These are phyloP conservation scores for Rhinichthys klamathensis DNA, from an alignment of 2,113 vertebrate genomes.

Conservation along the genomic window DNA sequence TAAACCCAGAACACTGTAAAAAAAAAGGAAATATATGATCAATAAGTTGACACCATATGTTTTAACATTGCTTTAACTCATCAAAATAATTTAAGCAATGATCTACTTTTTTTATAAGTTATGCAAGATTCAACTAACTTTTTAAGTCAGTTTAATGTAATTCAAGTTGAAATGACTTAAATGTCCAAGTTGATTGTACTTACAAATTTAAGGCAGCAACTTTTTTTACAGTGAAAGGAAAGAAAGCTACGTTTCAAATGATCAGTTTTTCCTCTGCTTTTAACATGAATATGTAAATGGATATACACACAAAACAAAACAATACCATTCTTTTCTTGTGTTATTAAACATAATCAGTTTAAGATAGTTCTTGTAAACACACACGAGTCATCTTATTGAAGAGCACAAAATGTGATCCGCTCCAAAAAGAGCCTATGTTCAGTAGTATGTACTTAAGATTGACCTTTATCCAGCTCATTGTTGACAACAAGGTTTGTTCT, in stretches of 20 bases:
- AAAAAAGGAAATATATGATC: too few species aligned
- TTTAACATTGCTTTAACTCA: too few species aligned
- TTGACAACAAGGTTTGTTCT: neutral
- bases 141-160: too few species aligned
- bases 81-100: too few species aligned
- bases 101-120: too few species aligned
- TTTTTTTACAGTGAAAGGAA: too few species aligned
- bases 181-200: too few species aligned
- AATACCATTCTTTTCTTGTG: neutral
- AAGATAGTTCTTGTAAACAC: neutral
- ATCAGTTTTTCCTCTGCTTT: neutral
- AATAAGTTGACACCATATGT: too few species aligned
- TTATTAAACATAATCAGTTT: neutral
- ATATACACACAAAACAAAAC: neutral
- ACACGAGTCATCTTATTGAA: neutral
- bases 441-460: neutral
- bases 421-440: neutral
- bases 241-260: neutral
- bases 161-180: too few species aligned
- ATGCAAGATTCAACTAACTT: too few species aligned
- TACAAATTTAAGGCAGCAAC: too few species aligned
- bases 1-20: neutral
- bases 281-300: neutral
- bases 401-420: neutral
- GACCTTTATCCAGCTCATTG: constrained; percentile 13